Conservation (phyloP, 2,888 invertebrate genomes). For the Papilio demoleus region DNA sequence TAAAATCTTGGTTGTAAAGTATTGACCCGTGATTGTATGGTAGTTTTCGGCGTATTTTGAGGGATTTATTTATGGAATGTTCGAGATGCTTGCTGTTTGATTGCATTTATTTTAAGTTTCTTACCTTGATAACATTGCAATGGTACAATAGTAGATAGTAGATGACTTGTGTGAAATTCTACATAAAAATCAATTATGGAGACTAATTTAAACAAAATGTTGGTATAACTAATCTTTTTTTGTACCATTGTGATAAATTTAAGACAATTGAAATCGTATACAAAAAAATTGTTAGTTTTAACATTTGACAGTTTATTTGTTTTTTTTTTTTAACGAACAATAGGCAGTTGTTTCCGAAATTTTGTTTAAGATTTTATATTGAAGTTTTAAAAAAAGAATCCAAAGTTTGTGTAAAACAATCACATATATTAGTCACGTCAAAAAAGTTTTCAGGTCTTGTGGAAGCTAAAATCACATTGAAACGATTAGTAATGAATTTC, state of each 20-base stretch:
- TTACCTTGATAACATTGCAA: constrained; percentile 50
- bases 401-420: no score
- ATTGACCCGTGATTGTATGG: constrained; percentile 34
- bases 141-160: constrained; percentile 38
- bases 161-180: no score
- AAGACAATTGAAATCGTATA: constrained; percentile 29
- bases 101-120: constrained; percentile 72
- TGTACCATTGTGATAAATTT: constrained; percentile 36
- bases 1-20: background rate
- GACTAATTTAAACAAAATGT: background rate
- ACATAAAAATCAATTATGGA: background rate
- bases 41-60: constrained; percentile 44
- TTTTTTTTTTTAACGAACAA: constrained; percentile 25
- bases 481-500: background rate
- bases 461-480: background rate
- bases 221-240: constrained; percentile 1
- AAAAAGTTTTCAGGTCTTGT: background rate
- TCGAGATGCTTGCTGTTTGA: constrained; percentile 59
- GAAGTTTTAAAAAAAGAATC: background rate
- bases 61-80: constrained; percentile 61
- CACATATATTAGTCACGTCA: constrained; percentile 1
- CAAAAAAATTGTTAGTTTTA: constrained; percentile 27
- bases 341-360: constrained; percentile 15
- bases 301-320: constrained; percentile 30
- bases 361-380: background rate